phyloP scores from a whole-genome alignment of 2,888 invertebrate genomes.

The Temnothorax rugatulus region DNA sequence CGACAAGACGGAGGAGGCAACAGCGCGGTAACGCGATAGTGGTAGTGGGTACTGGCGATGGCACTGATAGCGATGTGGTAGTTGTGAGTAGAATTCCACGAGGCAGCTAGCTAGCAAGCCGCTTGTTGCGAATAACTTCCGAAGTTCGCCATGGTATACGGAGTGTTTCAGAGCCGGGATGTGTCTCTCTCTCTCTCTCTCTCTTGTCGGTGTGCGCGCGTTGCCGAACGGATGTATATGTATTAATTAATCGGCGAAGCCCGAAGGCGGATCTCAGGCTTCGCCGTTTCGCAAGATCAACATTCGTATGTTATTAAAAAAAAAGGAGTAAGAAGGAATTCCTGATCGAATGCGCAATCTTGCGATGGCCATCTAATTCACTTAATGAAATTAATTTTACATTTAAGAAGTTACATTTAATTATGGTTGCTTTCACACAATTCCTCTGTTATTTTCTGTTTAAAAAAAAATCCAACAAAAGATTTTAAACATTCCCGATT shows the following conservation, averaged over 20 bases:
- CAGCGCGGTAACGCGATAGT: slow-evolving; percentile 29
- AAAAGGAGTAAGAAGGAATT: background rate
- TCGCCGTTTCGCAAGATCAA: background rate
- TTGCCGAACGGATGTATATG: background rate
- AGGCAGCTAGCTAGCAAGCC: slow-evolving; percentile 74
- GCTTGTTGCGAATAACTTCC: slow-evolving; percentile 81
- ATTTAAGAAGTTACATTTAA: background rate
- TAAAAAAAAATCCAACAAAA: background rate
- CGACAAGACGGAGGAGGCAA: slow-evolving; percentile 33
- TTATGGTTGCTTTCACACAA: background rate
- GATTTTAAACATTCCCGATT: background rate
- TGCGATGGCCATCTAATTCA: background rate
- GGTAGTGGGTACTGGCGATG: slow-evolving; percentile 44
- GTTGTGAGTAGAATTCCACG: slow-evolving; percentile 74
- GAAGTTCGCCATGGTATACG: slow-evolving; percentile 73
- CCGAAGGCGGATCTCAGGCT: background rate
- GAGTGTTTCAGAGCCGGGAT: background rate
- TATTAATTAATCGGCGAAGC: slow-evolving; percentile 11
- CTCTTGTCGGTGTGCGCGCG: background rate
- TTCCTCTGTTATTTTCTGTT: background rate
- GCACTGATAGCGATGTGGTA: slow-evolving; percentile 22
- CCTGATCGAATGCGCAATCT: background rate
- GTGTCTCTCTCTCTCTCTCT: background rate
- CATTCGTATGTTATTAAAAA: background rate
- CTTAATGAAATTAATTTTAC: background rate